phyloP scores from a whole-genome alignment of 2,888 invertebrate genomes.

The Beris chalybata region DNA sequence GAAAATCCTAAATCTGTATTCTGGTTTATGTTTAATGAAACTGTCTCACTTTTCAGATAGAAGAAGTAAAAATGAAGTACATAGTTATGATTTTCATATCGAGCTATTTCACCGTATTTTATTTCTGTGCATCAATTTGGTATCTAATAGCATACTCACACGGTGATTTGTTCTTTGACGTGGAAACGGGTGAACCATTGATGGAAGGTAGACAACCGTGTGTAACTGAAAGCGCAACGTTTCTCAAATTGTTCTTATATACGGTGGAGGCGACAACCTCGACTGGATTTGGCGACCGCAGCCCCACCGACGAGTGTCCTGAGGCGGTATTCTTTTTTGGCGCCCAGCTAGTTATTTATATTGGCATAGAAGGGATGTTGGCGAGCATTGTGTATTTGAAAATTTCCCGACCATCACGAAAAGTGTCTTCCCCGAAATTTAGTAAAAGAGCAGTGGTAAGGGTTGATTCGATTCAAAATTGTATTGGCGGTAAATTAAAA shows the following conservation, averaged over 20 bases:
- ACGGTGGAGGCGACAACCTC: conserved; percentile 85
- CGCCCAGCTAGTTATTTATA: conserved; percentile 74
- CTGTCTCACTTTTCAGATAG: conserved; percentile 55
- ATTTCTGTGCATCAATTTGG: conserved; percentile 77
- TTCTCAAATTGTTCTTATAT: conserved; percentile 73
- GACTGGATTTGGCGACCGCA: conserved; percentile 81
- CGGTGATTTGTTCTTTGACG: conserved; percentile 70
- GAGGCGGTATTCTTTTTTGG: conserved; percentile 82
- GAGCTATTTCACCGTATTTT: conserved; percentile 82
- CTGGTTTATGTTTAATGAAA: conserved; percentile 40
- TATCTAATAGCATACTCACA: conserved; percentile 74
- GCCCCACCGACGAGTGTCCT: conserved; percentile 81
- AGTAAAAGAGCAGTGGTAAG: conserved; percentile 72
- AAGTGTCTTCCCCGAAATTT: conserved; percentile 77
- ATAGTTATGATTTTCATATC: conserved; percentile 82
- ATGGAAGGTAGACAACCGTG: conserved; percentile 59
- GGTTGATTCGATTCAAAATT: conserved; percentile 17
- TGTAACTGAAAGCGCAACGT: conserved; percentile 63
- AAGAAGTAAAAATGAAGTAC: conserved; percentile 81
- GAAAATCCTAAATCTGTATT: conserved; percentile 41
- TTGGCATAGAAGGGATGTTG: conserved; percentile 60
- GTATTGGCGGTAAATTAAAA: background rate
- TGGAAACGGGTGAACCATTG: conserved; percentile 52
- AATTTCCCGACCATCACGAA: conserved; percentile 74
- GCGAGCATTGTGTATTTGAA: conserved; percentile 75